These are phyloP conservation scores for Sclerurus mexicanus DNA, from an alignment of 2,113 vertebrate genomes.

Conservation along the genomic window DNA sequence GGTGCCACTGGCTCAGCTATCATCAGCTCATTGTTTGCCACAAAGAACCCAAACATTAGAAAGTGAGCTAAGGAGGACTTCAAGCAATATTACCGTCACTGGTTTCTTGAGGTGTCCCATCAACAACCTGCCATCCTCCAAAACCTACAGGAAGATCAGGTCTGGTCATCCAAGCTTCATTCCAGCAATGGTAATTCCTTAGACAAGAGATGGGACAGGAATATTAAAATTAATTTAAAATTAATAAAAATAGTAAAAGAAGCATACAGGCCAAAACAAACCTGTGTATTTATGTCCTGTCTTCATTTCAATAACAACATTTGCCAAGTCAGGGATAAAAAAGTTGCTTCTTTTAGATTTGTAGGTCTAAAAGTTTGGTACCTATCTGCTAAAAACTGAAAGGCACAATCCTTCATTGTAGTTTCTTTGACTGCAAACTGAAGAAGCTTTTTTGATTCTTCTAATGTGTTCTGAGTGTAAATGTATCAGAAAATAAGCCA, in stretches of 20 bases:
- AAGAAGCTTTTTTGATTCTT: background rate
- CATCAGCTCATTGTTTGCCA: background rate
- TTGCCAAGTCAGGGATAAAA: background rate
- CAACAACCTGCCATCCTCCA: slow-evolving; percentile 95
- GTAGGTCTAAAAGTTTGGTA: background rate
- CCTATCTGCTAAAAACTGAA: background rate
- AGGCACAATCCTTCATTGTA: background rate
- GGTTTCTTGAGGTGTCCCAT: slow-evolving; percentile 95
- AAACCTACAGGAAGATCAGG: slow-evolving; percentile 91
- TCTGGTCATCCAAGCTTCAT: slow-evolving; percentile 93
- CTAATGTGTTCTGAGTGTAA: background rate
- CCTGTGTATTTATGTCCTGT: background rate
- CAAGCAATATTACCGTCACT: slow-evolving; percentile 85
- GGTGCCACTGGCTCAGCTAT: background rate
- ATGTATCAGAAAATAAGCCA: background rate
- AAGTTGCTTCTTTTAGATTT: background rate
- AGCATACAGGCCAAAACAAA: background rate
- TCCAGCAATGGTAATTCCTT: slow-evolving; percentile 99
- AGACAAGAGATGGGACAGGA: background rate
- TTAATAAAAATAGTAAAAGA: background rate
- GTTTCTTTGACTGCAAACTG: background rate
- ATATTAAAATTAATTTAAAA: background rate
- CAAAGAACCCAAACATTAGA: background rate
- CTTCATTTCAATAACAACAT: background rate
- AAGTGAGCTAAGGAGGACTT: background rate